These are phyloP conservation scores for Chiridota heheva DNA, from an alignment of 35 echinoderm and acorn worm genomes.

Conservation along the genomic window DNA sequence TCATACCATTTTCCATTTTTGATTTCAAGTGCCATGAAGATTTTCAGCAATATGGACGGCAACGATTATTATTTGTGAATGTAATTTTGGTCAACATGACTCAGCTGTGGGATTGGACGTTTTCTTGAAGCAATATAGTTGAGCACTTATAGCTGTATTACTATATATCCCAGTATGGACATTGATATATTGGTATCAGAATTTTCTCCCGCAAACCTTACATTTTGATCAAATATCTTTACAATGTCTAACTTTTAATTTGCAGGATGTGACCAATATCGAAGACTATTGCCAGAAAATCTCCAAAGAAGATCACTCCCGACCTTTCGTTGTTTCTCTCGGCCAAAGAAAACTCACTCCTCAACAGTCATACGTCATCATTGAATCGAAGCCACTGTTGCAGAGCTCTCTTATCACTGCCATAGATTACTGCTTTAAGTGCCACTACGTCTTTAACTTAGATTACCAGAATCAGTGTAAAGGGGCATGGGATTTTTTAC, in stretches of 20 bases:
- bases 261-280: constrained; percentile 3
- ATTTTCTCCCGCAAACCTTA: background rate
- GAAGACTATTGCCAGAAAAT: background rate
- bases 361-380: constrained; percentile 3
- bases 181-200: background rate
- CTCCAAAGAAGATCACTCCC: background rate
- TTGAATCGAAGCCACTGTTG: background rate
- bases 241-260: background rate
- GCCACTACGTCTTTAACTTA: constrained; percentile 21
- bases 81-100: no score
- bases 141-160: no score
- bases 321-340: background rate
- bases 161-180: no score
- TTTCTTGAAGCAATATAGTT: no score
- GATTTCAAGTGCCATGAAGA: no score
- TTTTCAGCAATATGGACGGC: no score
- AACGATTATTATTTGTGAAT: no score
- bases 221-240: background rate
- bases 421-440: constrained; percentile 24
- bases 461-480: background rate
- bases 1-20: no score
- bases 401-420: background rate
- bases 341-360: background rate
- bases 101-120: no score
- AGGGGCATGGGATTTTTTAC: background rate